These are phyloP conservation scores for Mayetiola destructor DNA, from an alignment of 2,888 invertebrate genomes.

Conservation along the genomic window DNA sequence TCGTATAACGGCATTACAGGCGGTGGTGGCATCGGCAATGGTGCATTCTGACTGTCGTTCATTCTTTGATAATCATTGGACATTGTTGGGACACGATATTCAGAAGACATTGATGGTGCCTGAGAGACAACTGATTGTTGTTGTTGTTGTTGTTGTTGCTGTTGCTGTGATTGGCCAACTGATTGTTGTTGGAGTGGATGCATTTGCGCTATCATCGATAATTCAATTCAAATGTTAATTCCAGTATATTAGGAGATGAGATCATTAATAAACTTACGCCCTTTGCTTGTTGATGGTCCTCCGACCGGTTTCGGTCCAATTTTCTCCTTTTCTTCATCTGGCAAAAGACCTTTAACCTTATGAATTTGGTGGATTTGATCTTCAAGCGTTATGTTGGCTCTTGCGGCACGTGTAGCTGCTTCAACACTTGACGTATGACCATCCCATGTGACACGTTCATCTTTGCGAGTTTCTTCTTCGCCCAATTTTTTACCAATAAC, in stretches of 20 bases:
- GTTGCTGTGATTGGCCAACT: neutral
- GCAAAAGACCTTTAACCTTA: conserved; percentile 80
- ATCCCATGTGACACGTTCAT: conserved; percentile 94
- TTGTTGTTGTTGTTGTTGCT: conserved; percentile 15
- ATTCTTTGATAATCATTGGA: too few relatives aligned
- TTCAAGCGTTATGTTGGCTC: conserved; percentile 89
- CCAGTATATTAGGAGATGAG: conserved; percentile 24
- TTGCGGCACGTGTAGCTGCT: conserved; percentile 82
- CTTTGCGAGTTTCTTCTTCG: conserved; percentile 70
- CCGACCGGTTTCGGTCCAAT: conserved; percentile 79
- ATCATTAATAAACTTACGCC: conserved; percentile 30
- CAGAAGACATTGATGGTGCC: conserved; percentile 28
- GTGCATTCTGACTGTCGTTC: too few relatives aligned
- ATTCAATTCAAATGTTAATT: too few relatives aligned
- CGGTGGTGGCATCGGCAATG: conserved; percentile 35
- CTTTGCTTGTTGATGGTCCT: conserved; percentile 28
- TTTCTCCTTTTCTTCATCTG: conserved; percentile 93
- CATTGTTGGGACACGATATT: too few relatives aligned
- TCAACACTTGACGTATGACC: conserved; percentile 95
- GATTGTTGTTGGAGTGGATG: neutral
- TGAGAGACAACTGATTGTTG: conserved; percentile 21
- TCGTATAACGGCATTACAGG: conserved; percentile 35
- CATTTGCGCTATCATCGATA: too few relatives aligned
- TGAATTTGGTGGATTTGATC: conserved; percentile 97
- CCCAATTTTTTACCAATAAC: conserved; percentile 98